Evolutionary conservation across 2,888 invertebrate species (phyloP).

Genomic region (Volucella zonaria): DNA sequence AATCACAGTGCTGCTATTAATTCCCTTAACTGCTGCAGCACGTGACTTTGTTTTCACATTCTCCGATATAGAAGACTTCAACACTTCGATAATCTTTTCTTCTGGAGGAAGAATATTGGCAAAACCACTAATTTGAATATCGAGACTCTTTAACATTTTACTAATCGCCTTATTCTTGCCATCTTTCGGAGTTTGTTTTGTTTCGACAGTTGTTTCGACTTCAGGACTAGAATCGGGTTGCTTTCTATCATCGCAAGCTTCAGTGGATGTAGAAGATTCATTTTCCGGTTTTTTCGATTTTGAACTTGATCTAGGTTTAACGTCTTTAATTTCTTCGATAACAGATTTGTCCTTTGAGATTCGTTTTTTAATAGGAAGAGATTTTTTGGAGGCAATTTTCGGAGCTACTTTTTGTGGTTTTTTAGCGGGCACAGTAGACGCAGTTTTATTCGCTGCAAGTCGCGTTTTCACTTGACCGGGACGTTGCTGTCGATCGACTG

Average conservation of each 20-base stretch:
- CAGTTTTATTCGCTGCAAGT: conserved; percentile 72
- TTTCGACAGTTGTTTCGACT: conserved; percentile 66
- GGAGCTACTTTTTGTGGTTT: conserved; percentile 52
- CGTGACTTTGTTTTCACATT: conserved; percentile 82
- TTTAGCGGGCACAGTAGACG: conserved; percentile 48
- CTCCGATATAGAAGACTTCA: conserved; percentile 82
- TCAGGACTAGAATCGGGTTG: conserved; percentile 21
- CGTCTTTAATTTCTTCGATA: conserved; percentile 63
- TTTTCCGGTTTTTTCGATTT: conserved; percentile 57
- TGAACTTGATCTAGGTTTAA: conserved; percentile 42
- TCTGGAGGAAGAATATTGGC: conserved; percentile 80
- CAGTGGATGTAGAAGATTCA: conserved; percentile 60
- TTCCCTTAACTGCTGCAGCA: conserved; percentile 81
- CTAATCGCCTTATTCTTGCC: conserved; percentile 81
- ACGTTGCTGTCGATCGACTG: conserved; percentile 80
- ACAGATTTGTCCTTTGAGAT: conserved; percentile 62
- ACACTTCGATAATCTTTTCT: conserved; percentile 79
- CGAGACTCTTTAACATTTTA: conserved; percentile 82
- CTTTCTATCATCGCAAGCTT: conserved; percentile 75
- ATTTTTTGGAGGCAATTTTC: conserved; percentile 76
- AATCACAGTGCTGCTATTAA: conserved; percentile 70
- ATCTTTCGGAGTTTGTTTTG: conserved; percentile 78
- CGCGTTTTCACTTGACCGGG: conserved; percentile 71
- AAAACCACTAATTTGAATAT: conserved; percentile 82
- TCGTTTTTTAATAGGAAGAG: conserved; percentile 72